Evolutionary conservation across 2,888 invertebrate genomes (phyloP).

Genomic region (Erebia aethiops): DNA sequence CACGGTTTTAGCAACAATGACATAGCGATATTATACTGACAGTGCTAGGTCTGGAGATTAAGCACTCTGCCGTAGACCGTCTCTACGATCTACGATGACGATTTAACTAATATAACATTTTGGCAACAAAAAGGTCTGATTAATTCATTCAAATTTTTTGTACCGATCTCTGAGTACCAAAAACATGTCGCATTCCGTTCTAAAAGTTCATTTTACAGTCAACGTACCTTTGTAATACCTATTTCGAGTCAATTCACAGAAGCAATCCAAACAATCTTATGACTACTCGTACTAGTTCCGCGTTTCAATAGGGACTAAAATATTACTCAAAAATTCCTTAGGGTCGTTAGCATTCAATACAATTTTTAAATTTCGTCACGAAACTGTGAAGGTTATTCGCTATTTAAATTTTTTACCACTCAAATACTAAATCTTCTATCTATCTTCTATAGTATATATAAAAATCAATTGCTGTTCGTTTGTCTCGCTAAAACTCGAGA

Average conservation of each 20-base stretch:
- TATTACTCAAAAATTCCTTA: neutral
- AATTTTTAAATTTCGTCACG: too few relatives aligned
- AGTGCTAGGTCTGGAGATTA: too few relatives aligned
- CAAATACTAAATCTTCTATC: too few relatives aligned
- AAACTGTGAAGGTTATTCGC: too few relatives aligned
- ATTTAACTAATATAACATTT: slow-evolving; percentile 1
- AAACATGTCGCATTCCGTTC: slow-evolving; percentile 2
- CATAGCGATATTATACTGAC: too few relatives aligned
- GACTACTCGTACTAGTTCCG: neutral
- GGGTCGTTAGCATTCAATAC: too few relatives aligned
- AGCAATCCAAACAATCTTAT: neutral
- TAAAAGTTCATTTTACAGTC: neutral
- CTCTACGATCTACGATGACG: neutral
- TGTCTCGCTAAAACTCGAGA: too few relatives aligned
- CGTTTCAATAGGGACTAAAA: neutral
- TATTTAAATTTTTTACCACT: too few relatives aligned
- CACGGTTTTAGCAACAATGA: too few relatives aligned
- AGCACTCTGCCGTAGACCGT: too few relatives aligned
- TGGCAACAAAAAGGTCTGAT: neutral
- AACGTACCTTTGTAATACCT: neutral
- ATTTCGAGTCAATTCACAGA: neutral
- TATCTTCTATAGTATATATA: too few relatives aligned
- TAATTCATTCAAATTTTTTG: slow-evolving; percentile 9
- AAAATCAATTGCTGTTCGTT: too few relatives aligned
- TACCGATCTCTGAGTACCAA: neutral